These are phyloP conservation scores for Cephalopholis sonnerati DNA, from an alignment of 2,113 vertebrate species.

Conservation along the genomic window DNA sequence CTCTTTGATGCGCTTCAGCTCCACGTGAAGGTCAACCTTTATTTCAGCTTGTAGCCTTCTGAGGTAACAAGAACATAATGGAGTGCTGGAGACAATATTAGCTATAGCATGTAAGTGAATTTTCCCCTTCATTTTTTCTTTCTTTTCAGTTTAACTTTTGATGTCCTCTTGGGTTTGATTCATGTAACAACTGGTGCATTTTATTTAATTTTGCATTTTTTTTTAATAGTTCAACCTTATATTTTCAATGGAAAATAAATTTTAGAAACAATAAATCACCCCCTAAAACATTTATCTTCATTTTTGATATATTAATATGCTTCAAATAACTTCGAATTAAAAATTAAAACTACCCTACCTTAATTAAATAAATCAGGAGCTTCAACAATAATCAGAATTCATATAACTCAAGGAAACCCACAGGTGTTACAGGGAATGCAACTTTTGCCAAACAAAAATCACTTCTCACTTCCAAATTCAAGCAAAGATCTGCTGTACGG, in stretches of 20 bases:
- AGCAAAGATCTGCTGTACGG: not conserved
- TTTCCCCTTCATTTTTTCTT: not conserved
- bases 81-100: not conserved
- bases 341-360: not conserved
- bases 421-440: no score
- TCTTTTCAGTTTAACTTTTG: not conserved
- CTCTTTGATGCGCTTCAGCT: constrained; percentile 5
- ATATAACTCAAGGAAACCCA: not conserved
- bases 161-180: not conserved
- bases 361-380: not conserved
- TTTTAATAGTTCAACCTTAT: no score
- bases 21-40: constrained; percentile 13
- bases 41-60: not conserved
- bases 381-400: not conserved
- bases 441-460: no score
- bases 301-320: not conserved
- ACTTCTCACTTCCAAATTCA: not conserved
- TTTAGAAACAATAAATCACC: no score
- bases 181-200: not conserved
- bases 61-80: constrained; percentile 5
- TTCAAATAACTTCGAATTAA: not conserved
- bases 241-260: no score
- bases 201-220: no score
- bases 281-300: no score
- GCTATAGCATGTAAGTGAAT: not conserved